Conservation (phyloP, 2,888 invertebrate species). For the Elegia similella region DNA sequence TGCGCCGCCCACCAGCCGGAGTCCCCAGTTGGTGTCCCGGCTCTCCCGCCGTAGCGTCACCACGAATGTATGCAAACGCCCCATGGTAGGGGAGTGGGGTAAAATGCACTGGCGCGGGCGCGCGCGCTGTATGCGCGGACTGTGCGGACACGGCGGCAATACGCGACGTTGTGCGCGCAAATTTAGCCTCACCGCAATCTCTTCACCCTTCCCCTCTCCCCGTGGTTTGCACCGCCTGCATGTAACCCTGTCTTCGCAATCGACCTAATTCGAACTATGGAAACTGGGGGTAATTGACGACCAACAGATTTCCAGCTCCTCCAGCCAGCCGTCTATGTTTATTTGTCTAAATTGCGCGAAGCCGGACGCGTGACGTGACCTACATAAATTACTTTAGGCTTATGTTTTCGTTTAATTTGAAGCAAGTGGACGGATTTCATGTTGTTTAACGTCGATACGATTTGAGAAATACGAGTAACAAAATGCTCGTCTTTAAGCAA, state of each 20-base stretch:
- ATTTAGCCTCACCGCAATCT: conserved; percentile 65
- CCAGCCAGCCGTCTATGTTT: conserved; percentile 33
- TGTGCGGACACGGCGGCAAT: conserved; percentile 63
- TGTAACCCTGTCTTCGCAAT: conserved; percentile 67
- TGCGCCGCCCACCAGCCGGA: conserved; percentile 92
- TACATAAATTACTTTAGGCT: conserved; percentile 30
- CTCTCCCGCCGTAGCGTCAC: conserved; percentile 87
- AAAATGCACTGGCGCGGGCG: conserved; percentile 54
- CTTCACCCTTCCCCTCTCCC: conserved; percentile 55
- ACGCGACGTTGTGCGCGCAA: conserved; percentile 72
- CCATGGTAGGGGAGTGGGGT: conserved; percentile 69
- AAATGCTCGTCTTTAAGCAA: no score
- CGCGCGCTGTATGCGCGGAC: conserved; percentile 47
- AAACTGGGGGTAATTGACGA: conserved; percentile 52
- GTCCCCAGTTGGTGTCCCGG: conserved; percentile 90
- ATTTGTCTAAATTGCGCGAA: conserved; percentile 33
- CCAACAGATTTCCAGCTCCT: conserved; percentile 39
- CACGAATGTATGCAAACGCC: conserved; percentile 88
- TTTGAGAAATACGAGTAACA: no score
- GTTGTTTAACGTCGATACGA: background rate
- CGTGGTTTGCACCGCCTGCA: conserved; percentile 45
- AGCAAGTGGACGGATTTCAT: background rate
- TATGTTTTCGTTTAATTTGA: conserved; percentile 3
- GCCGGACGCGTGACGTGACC: conserved; percentile 35
- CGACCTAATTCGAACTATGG: conserved; percentile 71